These are phyloP conservation scores for Oophaga sylvatica DNA, from an alignment of 2,797 vertebrate species.

Conservation along the genomic window DNA sequence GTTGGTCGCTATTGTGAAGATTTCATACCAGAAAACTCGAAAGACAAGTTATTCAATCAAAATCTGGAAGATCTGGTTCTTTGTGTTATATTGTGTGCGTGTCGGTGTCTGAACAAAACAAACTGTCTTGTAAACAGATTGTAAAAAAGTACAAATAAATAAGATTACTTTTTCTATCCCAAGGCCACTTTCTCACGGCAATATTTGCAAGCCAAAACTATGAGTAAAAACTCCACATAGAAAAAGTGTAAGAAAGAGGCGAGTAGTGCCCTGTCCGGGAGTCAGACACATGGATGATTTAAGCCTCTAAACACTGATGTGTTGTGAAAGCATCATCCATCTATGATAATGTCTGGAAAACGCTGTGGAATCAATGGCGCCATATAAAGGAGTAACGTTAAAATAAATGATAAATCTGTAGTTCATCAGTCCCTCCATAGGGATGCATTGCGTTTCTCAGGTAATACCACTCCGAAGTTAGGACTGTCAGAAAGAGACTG, in stretches of 20 bases:
- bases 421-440: too few species aligned
- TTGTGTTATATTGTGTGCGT: background rate
- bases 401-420: background rate
- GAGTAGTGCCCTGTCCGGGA: too few species aligned
- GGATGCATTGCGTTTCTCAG: background rate
- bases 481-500: background rate
- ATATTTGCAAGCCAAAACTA: too few species aligned
- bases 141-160: background rate
- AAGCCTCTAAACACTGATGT: too few species aligned
- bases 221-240: too few species aligned
- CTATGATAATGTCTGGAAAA: too few species aligned
- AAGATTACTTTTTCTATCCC: background rate
- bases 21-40: conserved; percentile 35
- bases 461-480: background rate
- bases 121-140: background rate
- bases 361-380: too few species aligned
- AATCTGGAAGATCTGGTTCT: conserved; percentile 34
- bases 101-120: background rate
- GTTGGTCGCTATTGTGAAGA: background rate
- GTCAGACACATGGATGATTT: too few species aligned
- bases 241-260: too few species aligned
- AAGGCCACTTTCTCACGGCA: too few species aligned
- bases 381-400: too few species aligned
- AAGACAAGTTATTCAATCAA: conserved; percentile 1
- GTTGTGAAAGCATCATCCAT: too few species aligned